A percentile compares a stretch with the other conserved stretches of the same genome.
Evolutionary conservation across 2,113 vertebrate species (phyloP).

Genomic region (Vulpes lagopus): DNA sequence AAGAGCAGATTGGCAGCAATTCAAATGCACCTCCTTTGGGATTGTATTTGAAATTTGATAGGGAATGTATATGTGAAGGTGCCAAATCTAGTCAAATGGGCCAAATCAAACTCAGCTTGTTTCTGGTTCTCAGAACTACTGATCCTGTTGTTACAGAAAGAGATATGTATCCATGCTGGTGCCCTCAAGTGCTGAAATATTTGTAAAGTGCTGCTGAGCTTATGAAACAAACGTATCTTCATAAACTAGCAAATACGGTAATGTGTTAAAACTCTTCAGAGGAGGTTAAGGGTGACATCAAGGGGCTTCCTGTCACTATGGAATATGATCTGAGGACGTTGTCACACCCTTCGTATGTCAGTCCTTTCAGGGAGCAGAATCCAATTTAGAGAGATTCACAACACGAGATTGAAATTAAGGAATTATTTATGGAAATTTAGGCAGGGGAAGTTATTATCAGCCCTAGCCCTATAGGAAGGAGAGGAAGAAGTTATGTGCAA

Average conservation of each 20-base stretch:
- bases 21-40: not conserved
- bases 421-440: not conserved
- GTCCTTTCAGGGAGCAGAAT: not conserved
- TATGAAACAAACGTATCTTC: not conserved
- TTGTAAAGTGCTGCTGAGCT: not conserved
- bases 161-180: not conserved
- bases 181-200: not conserved
- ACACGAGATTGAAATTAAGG: not conserved
- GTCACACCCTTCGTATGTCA: not conserved
- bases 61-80: not conserved
- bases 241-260: not conserved
- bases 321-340: not conserved
- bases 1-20: not conserved
- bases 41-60: not conserved
- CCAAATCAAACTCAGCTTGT: not conserved
- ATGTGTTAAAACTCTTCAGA: not conserved
- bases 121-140: constrained; percentile 29
- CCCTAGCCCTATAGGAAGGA: not conserved
- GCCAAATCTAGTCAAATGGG: not conserved
- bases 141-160: not conserved
- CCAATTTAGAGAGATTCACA: not conserved
- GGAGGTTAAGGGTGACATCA: not conserved
- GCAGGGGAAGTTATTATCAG: not conserved
- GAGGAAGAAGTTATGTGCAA: not conserved
- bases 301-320: not conserved